Base-by-base conservation (phyloP, 2,888 invertebrate species). In the Epirrhoe alternata region DNA sequence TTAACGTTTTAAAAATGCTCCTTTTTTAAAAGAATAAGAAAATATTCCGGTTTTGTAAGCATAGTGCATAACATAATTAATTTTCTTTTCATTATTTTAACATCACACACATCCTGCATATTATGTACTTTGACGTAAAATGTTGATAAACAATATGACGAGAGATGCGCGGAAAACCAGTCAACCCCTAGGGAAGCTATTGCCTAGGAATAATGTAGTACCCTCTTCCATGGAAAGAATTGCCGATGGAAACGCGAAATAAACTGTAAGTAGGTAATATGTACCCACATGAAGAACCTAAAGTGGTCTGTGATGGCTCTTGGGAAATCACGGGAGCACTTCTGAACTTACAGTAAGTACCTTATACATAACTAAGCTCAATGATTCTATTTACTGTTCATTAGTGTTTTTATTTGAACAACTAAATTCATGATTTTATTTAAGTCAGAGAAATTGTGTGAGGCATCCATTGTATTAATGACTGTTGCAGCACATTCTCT, bases 271-370 rank as follows among this genome's bases (percentile, higher is more conserved):
- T 70, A 68, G 72, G 71, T 66, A 72, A 72, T 71, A 74, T 31
- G 68, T 74, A 72, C 75, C 71, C 77, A 71, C 73, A 73, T 72
- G 75, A 75, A 74, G 76, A 72, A 73, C 73, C 76, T 74, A 75
- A 74, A 79, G 76, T 76, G 77, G 80, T 75, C 66, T 76, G 73
- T 75, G 74, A 71, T 64, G 75, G 71, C 86, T 82, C 86, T 47
- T 60, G 86, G 86, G 87, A 87, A 87, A 88, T 87, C 86, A 86
- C 73, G 76, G 74, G 77, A 81, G 42, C 50, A 81, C 79, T 78
- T 77, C 77, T 77, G 77, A 83, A 76, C 76, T 70, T 73, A 72
- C 74, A 12, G 38, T 42, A 42, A 73, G 68, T 70, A 57, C 42
- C 70, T 75, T 56, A 60, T 67, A 69, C 65, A 61, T 65, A 66